Evolutionary conservation across 2,888 invertebrate genomes (phyloP), one percentile per base, ranked within the genome.

Genomic region (Nemotelus pantherinus): DNA sequence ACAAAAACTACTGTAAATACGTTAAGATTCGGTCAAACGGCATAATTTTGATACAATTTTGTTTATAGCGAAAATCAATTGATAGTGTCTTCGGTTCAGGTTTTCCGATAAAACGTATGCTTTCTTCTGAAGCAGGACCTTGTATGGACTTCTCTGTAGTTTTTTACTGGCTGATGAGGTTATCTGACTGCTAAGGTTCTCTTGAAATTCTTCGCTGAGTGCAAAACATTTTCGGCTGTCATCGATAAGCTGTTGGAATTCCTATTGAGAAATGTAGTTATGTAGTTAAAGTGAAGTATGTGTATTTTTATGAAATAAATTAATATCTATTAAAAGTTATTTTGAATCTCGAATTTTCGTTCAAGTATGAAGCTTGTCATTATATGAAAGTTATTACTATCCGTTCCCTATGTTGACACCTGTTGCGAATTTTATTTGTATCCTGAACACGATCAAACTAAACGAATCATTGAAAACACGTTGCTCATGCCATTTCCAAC

Each of bases 71-170:
- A 86, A 86, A 6, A 85, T 85, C 50, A 87, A 72, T 79, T 87
- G 86, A 65, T 83, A 84, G 79, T 86, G 81, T 76, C 78, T 70
- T 48, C 77, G 79, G 70, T 80, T 79, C 60, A 81, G 78, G 79
- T 81, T 81, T 63, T 80, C 80, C 4, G 79, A 72, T 63, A 81
- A 80, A 47, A 79, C 43, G n/a, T 74, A 50, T 1, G 81, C 81
- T 78, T 81, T 82, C 68, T 64, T 58, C 77, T 79, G 78, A 10
- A 86, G 82, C 77, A 87, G 80, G 5, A 84, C 83, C 81, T 86
- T 86, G 77, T 86, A 87, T 3, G 87, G 85, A 80, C 85, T 87
- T 3, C 87, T 82, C 79, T 87, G 85, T 68, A 86, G 83, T 81
- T 86, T 86, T 81, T 86, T 86, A 75, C 80, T 80, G 1, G 74